Conservation (phyloP, 2,888 invertebrate genomes). For the Trachelus troglodyta region DNA sequence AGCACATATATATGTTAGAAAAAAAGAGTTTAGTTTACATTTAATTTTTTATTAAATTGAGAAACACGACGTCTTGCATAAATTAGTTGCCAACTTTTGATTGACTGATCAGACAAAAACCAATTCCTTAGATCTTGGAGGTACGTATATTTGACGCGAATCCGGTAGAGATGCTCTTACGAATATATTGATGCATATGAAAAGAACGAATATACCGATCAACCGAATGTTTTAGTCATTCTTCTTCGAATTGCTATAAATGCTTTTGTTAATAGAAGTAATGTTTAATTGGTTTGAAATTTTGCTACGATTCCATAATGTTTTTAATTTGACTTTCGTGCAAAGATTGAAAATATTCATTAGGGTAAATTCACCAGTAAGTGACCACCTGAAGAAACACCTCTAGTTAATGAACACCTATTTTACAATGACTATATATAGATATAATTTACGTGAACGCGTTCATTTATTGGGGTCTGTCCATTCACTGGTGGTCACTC, state of each 20-base stretch:
- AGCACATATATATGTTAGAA: neutral
- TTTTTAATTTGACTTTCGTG: neutral
- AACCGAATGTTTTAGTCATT: neutral
- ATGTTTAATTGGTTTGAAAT: neutral
- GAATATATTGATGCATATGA: neutral
- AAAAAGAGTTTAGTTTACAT: neutral
- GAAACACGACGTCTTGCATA: neutral
- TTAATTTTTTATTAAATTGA: neutral
- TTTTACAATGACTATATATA: no score
- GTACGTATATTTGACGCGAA: no score
- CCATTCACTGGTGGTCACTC: no score
- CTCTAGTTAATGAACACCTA: no score
- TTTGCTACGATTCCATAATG: neutral
- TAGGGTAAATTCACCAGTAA: neutral
- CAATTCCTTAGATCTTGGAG: no score
- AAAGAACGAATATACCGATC: neutral
- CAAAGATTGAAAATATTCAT: neutral
- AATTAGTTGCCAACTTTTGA: neutral
- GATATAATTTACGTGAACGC: no score
- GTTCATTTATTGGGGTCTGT: no score
- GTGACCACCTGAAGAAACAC: no score
- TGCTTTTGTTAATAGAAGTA: neutral
- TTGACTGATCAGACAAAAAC: neutral
- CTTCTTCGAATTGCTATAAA: neutral
- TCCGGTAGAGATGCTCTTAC: neutral